phyloP scores from a whole-genome alignment of 2,797 vertebrate species.

The Silurus aristotelis region DNA sequence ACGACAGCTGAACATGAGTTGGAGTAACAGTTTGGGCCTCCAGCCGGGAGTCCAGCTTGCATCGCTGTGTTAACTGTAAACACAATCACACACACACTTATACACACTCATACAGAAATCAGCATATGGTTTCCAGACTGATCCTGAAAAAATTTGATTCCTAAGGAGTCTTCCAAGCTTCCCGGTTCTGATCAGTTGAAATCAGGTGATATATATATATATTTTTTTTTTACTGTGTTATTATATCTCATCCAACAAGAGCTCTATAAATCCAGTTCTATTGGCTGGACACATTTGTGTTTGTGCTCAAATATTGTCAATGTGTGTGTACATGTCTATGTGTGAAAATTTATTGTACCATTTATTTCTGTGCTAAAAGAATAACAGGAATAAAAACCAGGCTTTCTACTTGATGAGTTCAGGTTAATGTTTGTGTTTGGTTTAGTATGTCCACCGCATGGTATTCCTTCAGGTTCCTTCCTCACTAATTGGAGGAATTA shows the following conservation, averaged over 20 bases:
- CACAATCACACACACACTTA: not conserved
- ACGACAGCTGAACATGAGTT: conserved; percentile 75
- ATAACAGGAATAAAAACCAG: not conserved
- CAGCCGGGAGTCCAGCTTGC: conserved; percentile 62
- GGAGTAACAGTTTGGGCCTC: conserved; percentile 71
- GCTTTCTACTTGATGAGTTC: not conserved
- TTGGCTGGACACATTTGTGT: conserved; percentile 22
- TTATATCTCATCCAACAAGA: not conserved
- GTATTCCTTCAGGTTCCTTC: conserved; percentile 4
- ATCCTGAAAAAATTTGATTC: not conserved
- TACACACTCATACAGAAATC: not conserved
- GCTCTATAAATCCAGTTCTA: conserved; percentile 25
- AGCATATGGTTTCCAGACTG: not conserved
- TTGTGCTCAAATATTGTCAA: conserved; percentile 40
- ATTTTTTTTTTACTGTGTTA: not conserved
- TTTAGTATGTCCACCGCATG: not conserved
- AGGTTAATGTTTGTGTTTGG: not conserved
- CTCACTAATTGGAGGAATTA: not conserved
- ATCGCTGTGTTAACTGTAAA: conserved; percentile 60
- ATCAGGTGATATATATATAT: no score
- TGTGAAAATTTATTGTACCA: conserved; percentile 24
- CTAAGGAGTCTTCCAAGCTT: not conserved
- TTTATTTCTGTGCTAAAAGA: not conserved
- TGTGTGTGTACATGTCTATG: conserved; percentile 22
- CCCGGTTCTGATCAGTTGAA: not conserved